Base-by-base conservation (phyloP, 2,113 vertebrate species). In the Copsychus sechellarum region DNA sequence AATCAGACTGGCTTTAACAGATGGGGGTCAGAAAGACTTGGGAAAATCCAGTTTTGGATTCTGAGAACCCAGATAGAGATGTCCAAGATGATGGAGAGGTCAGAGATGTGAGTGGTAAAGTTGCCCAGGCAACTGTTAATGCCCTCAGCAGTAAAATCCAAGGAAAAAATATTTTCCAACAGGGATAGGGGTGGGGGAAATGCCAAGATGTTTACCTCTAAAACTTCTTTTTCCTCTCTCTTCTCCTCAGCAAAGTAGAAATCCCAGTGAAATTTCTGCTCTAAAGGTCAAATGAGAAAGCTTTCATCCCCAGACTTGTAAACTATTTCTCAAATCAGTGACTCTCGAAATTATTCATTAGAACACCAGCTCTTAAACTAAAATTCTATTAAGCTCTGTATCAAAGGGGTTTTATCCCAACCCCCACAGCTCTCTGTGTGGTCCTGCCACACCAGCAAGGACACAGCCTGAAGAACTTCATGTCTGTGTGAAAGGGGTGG, bases 271-370 rank as follows among this genome's bases (percentile, higher is more conserved):
- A 92, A 92, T 61, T 87, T 90, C 60, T 83, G 28, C 95, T 96
- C 51, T 83, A 92, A 97, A 97, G 92, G 94, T 95, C 92, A 97
- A 76, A 89, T 88, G 79, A 76, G 91, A 95, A 97, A 96, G 82
- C 91, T 91, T 93, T 94, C 72, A 88, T 80, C 53, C 62, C 79
- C 71, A 56, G 66, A 51, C 94, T 95, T 96, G 88, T 96, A 95
- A 93, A 96, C 85, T 91, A 31, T 95, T 96, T 93, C 88, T 95
- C 69, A 95, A 97, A 92, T 96, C 93, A 94, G 51, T 95, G 88
- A 31, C 66, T 95, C 62, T 91, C 88, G 48, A 93, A 91, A 93
- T 94, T 85, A 94, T 76, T 95, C 94, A 95, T 96, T 95, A 96
- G 82, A 96, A 91, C 71, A 73, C 16, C 81, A 70, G 56, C 81